Evolutionary conservation across 2,113 vertebrate species (phyloP).

Genomic region (Pantherophis guttatus): DNA sequence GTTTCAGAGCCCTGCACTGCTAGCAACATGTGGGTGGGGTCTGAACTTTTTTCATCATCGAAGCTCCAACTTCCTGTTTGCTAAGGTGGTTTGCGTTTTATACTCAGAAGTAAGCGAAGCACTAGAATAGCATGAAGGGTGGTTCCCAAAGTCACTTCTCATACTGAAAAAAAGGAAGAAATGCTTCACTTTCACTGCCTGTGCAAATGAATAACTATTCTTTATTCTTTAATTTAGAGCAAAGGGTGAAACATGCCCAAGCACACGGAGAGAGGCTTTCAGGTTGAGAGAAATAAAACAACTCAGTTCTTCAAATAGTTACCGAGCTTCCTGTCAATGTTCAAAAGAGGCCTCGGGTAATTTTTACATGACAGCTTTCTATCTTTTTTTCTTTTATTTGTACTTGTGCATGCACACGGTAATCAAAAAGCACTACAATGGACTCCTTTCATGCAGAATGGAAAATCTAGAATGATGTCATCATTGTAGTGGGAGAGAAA

Average conservation of each 20-base stretch:
- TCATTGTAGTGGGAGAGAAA: background rate
- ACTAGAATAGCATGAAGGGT: constrained; percentile 41
- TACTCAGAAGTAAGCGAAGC: constrained; percentile 44
- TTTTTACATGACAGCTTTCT: background rate
- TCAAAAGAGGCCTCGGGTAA: background rate
- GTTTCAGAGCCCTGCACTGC: constrained; percentile 38
- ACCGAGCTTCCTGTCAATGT: background rate
- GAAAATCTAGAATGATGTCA: background rate
- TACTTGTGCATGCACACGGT: background rate
- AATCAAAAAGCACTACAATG: background rate
- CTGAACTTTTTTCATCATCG: constrained; percentile 44
- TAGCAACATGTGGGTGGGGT: constrained; percentile 32
- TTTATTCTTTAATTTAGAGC: constrained; percentile 3
- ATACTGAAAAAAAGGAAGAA: background rate
- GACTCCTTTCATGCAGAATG: background rate
- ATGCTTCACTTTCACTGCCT: constrained; percentile 38
- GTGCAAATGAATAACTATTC: background rate
- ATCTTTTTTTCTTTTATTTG: background rate
- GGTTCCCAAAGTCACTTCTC: constrained; percentile 38
- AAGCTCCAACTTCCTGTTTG: constrained; percentile 66
- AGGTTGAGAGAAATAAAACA: background rate
- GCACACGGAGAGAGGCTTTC: background rate
- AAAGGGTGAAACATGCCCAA: background rate
- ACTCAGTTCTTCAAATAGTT: background rate
- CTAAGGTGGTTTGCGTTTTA: constrained; percentile 53